Evolutionary conservation across 2,797 vertebrate species (phyloP), one percentile per base, ranked within the genome.

Genomic region (Lacerta bilineata): DNA sequence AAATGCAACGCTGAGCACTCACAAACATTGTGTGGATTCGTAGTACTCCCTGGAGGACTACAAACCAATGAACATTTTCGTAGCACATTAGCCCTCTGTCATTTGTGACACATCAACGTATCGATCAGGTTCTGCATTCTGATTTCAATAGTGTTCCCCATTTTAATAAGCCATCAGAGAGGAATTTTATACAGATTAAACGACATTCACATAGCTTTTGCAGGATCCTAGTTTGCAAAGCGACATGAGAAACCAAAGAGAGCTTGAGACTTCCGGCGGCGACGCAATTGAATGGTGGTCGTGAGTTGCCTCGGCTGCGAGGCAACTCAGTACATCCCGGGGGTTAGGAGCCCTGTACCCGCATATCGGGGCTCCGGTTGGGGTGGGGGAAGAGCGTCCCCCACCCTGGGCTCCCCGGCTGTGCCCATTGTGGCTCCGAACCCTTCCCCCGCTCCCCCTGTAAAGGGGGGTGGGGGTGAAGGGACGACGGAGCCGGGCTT

Each of bases 41-140:
- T 93, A 95, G 95, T 94, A 95, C 93, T 96, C 95, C 94, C 95
- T 95, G 94, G 94, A 95, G 95, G 94, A 95, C 87, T 94, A 93
- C 94, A 93, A 95, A 89, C 78, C 59, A 93, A 93, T 91, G 92
- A 94, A 91, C 93, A 91, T 92, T 93, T 94, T 78, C 85, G 90
- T 36, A 39, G 82, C 82, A 85, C 83, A 88, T 75, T 83, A 90
- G 90, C 59, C 72, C 93, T 90, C 89, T 1, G 91, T 93, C 0
- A 84, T 85, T 93, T 93, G 86, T 91, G 87, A 93, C 91, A 86
- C 66, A 92, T 91, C 76, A 71, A 72, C 87, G 5, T 94, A 92
- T 91, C 89, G 89, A 89, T 86, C 25, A 9, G 0, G 8, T 33
- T 87, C 91, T 79, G 93, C n/a, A 68, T 89, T 90, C 89, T 87